Base-by-base conservation (phyloP, 2,797 vertebrate species). In the Sciurus carolinensis region DNA sequence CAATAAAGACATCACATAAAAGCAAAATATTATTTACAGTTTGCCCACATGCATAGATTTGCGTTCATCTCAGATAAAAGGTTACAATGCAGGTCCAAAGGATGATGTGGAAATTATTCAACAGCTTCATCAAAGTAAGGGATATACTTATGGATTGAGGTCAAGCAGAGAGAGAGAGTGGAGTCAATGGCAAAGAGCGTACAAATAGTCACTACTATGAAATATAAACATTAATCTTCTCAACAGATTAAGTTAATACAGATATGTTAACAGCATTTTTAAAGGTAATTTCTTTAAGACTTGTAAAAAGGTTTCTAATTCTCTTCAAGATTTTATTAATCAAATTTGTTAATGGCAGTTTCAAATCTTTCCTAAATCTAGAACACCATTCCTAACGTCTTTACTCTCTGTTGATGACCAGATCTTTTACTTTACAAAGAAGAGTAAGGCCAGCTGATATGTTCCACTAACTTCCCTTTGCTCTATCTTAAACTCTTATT, bases 51-150 rank as follows among this genome's bases (percentile, higher is more conserved):
- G 81, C 44, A 64, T 64, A 91, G 69, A 81, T 64, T 54, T 82
- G 75, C 81, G 66, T 66, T 90, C 59, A 88, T 50, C 57, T 96
- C 50, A 91, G 82, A 88, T 72, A 88, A 86, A 95, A 94, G 47
- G 71, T 76, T 79, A 79, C 17, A 79, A 52, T 28, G 57, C 13
- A 69, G 57, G 44, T 73, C 50, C 42, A 95, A 72, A 95, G 64
- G 22, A 52, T 28, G 2, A 69, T 13, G 22, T 81, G 50, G 47
- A 90, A 97, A 81, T 80, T 59, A 90, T 13, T 80, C 62, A 71
- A 7, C 12, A 17, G 83, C 28, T 85, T 93, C 87, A 87, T n/a
- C 54, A 30, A 86, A 44, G 52, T 77, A 87, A 95, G 47, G 14
- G 3, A 86, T 80, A 47, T 33, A 67, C 5, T 17, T 62, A 75